Evolutionary conservation across 2,797 vertebrate species (phyloP).

Genomic region (Lateolabrax maculatus): DNA sequence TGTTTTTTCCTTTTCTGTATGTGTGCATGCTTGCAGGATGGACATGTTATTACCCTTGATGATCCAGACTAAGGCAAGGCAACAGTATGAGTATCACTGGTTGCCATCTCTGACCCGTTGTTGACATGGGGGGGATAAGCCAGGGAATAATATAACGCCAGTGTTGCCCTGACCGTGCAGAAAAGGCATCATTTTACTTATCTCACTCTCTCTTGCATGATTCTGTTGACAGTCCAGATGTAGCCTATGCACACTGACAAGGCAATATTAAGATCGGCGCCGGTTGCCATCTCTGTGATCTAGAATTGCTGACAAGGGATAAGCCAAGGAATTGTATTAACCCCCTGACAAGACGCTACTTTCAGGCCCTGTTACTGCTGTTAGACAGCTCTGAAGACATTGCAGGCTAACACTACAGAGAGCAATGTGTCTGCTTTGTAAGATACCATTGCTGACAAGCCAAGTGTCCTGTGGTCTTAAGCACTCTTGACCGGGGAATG

Average conservation of each 20-base stretch:
- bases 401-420: constrained; percentile 15
- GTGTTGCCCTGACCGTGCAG: constrained; percentile 12
- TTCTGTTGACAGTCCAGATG: constrained; percentile 47
- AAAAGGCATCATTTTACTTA: constrained; percentile 24
- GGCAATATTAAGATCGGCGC: constrained; percentile 52
- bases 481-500: constrained; percentile 30
- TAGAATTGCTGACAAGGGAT: constrained; percentile 64
- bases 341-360: constrained; percentile 59
- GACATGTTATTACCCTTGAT: background rate
- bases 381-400: constrained; percentile 50
- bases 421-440: constrained; percentile 35
- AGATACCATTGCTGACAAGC: constrained; percentile 55
- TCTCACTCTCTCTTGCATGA: background rate
- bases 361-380: constrained; percentile 34
- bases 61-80: background rate
- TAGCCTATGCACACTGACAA: constrained; percentile 49
- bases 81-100: background rate
- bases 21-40: background rate
- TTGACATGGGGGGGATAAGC: constrained; percentile 24
- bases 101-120: constrained; percentile 22
- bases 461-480: constrained; percentile 19
- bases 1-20: background rate
- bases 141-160: background rate
- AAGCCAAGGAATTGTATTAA: constrained; percentile 60
- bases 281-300: constrained; percentile 54